phyloP scores from a whole-genome alignment of 1,140 invertebrate species.

The Aphaenogaster ashmeadi region DNA sequence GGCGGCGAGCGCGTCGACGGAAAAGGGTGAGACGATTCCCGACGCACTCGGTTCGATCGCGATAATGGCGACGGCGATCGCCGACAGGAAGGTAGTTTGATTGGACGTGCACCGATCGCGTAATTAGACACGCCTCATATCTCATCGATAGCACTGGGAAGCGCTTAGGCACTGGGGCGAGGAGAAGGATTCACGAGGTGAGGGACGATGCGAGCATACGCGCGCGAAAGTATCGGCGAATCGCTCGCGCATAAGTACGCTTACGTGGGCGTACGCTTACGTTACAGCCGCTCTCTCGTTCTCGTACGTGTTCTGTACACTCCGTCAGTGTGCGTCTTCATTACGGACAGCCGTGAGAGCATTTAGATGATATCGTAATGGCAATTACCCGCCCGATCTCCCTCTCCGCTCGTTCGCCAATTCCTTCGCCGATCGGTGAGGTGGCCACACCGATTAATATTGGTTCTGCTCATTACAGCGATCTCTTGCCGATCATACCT shows the following conservation, averaged over 20 bases:
- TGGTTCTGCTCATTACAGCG: constrained; percentile 79
- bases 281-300: constrained; percentile 20
- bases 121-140: constrained; percentile 87
- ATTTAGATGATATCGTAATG: constrained; percentile 84
- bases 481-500: constrained; percentile 74
- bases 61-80: constrained; percentile 78
- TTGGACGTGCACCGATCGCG: constrained; percentile 84
- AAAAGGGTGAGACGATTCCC: constrained; percentile 74
- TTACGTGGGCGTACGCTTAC: constrained; percentile 50
- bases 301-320: constrained; percentile 60
- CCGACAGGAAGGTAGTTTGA: constrained; percentile 84
- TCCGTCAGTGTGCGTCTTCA: constrained; percentile 79
- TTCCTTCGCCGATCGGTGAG: constrained; percentile 64
- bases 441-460: constrained; percentile 79
- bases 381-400: constrained; percentile 81
- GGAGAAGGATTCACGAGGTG: constrained; percentile 47
- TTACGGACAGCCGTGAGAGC: constrained; percentile 82
- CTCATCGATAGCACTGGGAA: constrained; percentile 83
- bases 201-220: constrained; percentile 47
- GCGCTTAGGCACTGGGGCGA: constrained; percentile 49
- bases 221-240: constrained; percentile 65
- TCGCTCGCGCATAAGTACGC: constrained; percentile 44
- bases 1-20: constrained; percentile 67
- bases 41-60: constrained; percentile 68
- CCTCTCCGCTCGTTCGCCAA: constrained; percentile 69